phyloP scores from a whole-genome alignment of 2,797 vertebrate genomes.

The Megalops cyprinoides region DNA sequence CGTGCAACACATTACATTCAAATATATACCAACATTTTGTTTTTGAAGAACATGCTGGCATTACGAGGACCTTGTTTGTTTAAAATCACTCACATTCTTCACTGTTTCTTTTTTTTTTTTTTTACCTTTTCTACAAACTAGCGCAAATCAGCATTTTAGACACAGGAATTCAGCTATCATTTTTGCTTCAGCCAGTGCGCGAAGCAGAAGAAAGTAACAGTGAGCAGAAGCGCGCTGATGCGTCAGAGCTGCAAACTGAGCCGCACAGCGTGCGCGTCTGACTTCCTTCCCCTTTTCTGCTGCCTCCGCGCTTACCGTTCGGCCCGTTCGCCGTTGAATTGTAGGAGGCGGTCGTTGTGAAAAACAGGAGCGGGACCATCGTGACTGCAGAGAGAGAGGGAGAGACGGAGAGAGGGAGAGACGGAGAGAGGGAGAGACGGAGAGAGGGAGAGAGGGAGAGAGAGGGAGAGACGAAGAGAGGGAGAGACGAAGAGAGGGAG shows the following conservation, averaged over 20 bases:
- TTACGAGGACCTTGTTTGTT: too few species aligned
- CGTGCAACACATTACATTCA: background rate
- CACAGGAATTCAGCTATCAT: too few species aligned
- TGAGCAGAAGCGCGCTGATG: too few species aligned
- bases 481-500: too few species aligned
- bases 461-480: too few species aligned
- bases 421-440: too few species aligned
- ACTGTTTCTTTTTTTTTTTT: too few species aligned
- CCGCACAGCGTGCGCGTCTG: background rate
- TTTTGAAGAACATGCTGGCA: background rate
- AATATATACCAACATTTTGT: background rate
- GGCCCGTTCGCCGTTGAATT: conserved; percentile 74
- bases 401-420: too few species aligned
- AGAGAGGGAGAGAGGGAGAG: too few species aligned
- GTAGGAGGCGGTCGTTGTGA: conserved; percentile 69
- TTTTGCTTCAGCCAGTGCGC: too few species aligned
- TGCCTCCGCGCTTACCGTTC: conserved; percentile 58
- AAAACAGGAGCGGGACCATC: conserved; percentile 73
- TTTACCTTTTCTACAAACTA: background rate
- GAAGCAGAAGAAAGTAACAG: too few species aligned
- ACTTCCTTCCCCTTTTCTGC: background rate
- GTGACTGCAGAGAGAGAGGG: conserved; percentile 62
- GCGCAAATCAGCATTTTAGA: background rate
- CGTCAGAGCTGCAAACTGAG: background rate
- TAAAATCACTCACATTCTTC: too few species aligned